These are phyloP conservation scores for Stictocephala bisonia DNA, from an alignment of 2,888 invertebrate species.

Conservation along the genomic window DNA sequence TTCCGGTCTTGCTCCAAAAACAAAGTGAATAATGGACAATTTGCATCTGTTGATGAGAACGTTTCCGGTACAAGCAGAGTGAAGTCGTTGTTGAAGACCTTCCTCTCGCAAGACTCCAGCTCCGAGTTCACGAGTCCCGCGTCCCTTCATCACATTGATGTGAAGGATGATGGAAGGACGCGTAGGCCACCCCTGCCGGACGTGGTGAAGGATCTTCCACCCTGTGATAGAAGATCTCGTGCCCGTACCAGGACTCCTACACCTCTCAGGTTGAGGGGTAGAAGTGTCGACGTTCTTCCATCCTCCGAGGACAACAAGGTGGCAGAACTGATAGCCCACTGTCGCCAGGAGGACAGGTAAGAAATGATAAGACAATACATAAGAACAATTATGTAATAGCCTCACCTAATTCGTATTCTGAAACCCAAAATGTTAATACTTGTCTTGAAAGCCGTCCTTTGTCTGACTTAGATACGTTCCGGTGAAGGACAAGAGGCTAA, in stretches of 20 bases:
- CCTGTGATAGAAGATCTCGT: slow-evolving; percentile 67
- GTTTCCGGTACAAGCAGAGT: neutral
- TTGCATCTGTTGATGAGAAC: neutral
- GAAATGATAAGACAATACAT: neutral
- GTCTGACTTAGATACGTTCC: slow-evolving; percentile 67
- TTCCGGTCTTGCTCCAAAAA: neutral
- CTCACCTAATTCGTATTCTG: no score
- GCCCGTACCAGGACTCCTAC: slow-evolving; percentile 68
- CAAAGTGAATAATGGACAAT: neutral
- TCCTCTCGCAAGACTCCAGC: neutral
- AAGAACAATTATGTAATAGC: slow-evolving; percentile 47
- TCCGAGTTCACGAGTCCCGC: neutral
- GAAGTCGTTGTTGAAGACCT: slow-evolving; percentile 22
- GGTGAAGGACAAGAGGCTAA: slow-evolving; percentile 75
- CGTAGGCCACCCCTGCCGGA: slow-evolving; percentile 49
- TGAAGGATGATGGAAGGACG: slow-evolving; percentile 35
- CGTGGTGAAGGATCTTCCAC: slow-evolving; percentile 61
- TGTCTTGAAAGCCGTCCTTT: no score
- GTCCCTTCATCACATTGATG: slow-evolving; percentile 5
- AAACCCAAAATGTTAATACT: no score
- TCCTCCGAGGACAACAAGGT: slow-evolving; percentile 59
- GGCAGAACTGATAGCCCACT: slow-evolving; percentile 53
- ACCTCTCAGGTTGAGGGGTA: slow-evolving; percentile 65
- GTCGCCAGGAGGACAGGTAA: slow-evolving; percentile 62
- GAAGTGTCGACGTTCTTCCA: slow-evolving; percentile 60